phyloP scores from a whole-genome alignment of 2,797 vertebrate species.

The Hozukius guyotensis region DNA sequence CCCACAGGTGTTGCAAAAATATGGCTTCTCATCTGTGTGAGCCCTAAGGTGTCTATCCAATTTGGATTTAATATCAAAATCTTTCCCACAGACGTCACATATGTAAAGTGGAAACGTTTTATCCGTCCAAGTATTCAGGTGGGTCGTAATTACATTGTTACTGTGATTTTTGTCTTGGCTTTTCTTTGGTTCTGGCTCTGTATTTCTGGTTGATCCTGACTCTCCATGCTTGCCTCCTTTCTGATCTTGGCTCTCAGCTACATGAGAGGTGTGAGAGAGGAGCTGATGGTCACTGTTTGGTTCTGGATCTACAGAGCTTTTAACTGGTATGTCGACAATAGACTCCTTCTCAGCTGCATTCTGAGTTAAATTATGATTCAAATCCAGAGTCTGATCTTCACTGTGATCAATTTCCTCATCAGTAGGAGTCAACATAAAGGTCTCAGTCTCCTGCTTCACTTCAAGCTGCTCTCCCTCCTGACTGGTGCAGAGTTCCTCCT shows the following conservation, averaged over 20 bases:
- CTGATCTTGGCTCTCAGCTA: neutral
- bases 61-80: neutral
- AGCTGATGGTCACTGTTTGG: neutral
- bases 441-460: no score
- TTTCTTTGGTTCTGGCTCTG: no score
- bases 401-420: no score
- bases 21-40: neutral
- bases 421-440: no score
- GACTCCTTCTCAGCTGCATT: neutral
- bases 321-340: neutral
- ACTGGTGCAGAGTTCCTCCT: no score
- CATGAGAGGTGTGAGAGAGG: neutral
- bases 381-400: neutral
- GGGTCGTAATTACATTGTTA: neutral
- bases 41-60: neutral
- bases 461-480: no score
- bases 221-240: neutral
- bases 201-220: neutral
- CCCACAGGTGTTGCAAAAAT: neutral
- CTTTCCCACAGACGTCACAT: neutral
- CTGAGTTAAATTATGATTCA: neutral
- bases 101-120: neutral
- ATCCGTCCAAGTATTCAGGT: neutral
- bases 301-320: neutral
- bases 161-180: neutral